Evolutionary conservation across 1,140 invertebrate species (phyloP), one percentile per base, ranked within the genome.

Genomic region (Platyura marginata): DNA sequence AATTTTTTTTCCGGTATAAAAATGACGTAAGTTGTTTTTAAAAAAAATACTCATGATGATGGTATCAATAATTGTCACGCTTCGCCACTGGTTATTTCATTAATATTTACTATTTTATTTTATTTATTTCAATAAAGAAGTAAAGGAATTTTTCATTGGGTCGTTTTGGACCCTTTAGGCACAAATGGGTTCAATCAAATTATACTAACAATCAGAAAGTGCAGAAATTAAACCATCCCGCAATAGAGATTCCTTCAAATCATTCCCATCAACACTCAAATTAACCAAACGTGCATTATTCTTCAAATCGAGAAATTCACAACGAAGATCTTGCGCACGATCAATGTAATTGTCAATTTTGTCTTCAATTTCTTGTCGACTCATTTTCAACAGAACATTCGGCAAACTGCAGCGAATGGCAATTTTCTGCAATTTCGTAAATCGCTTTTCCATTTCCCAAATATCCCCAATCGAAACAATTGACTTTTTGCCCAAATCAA

Each of bases 401-500:
- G 65, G 55, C 16, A 87, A 57, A 0, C 66, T 62, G 55, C 81
- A 85, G 16, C 67, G 63, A 3, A 81, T 62, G 0, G 76, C 78
- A 64, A 81, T 74, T 40, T 69, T 74, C 0, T 81, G 79, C 9
- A 83, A 47, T n/a, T 65, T 58, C 51, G 77, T 67, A 21, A 79
- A 71, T 46, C 74, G 66, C 21, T 63, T 65, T 41, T 81, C 74
- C 19, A 84, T 61, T 15, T 70, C 66, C 66, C 72, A 84, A 1
- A 85, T 67, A 49, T 79, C 70, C 41, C 57, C 63, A 0, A 57
- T 55, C 23, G 69, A 60, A 0, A 81, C 72, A 0, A 69, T 55
- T 21, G 69, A 69, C 21, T 63, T 64, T 53, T 87, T 87, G 22
- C 81, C 81, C 50, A 76, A 82, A 61, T 85, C 81, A 1, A 85